These are phyloP conservation scores for Cydia splendana DNA, from an alignment of 1,140 invertebrate species.

Conservation along the genomic window DNA sequence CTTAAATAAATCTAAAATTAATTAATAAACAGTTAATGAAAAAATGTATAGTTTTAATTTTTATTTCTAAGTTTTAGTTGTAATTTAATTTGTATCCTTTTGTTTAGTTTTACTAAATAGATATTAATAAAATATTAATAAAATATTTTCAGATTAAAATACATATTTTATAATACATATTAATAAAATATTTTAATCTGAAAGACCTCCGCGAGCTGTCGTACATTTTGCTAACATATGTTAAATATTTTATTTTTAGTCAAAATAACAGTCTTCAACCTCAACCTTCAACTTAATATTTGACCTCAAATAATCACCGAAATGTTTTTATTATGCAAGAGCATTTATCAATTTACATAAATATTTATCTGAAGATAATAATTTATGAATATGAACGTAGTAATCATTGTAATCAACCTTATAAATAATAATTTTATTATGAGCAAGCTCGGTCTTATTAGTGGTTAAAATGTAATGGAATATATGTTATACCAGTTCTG, in stretches of 20 bases:
- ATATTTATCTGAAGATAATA: background rate
- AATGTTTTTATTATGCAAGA: background rate
- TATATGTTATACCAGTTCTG: background rate
- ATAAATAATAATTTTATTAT: background rate
- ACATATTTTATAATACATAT: no score
- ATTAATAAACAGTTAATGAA: no score
- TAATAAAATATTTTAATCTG: no score
- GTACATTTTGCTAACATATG: no score
- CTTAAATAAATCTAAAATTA: no score
- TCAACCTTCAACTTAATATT: conserved; percentile 9
- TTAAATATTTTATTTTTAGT: background rate
- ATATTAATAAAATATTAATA: no score
- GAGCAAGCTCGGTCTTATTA: background rate
- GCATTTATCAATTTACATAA: background rate
- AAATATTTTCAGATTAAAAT: no score
- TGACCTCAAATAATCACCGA: background rate
- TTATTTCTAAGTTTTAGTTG: no score
- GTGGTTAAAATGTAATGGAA: background rate
- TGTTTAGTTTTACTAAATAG: no score
- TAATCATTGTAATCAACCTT: background rate
- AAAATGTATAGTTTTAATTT: no score
- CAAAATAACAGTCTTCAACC: background rate
- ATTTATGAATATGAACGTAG: background rate
- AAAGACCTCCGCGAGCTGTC: no score
- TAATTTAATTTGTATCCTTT: no score